Percentiles rank a stretch among this genome's conserved stretches.
These are phyloP conservation scores for Sigmodon hispidus DNA, from an alignment of 2,113 vertebrate genomes.

Conservation along the genomic window DNA sequence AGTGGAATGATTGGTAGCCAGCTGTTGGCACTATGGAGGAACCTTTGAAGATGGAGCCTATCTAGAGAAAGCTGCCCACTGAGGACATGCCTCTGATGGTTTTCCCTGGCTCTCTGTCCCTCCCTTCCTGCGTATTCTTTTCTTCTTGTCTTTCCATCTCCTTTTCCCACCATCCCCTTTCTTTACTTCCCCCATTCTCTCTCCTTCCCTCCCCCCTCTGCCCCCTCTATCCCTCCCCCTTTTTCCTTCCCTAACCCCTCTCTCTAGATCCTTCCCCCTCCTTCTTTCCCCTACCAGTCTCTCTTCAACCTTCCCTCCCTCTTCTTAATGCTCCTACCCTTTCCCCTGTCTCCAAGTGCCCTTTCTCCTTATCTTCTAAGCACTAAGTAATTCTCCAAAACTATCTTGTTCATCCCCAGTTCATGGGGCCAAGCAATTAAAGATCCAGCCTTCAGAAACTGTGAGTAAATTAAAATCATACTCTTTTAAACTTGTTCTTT, in stretches of 20 bases:
- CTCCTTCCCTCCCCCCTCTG: no score
- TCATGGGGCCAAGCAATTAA: no score
- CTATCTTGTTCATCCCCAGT: not conserved
- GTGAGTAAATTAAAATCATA: not conserved
- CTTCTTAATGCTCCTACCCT: not conserved
- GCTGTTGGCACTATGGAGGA: not conserved
- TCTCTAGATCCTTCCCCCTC: not conserved
- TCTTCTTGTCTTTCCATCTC: not conserved
- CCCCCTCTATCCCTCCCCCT: not conserved
- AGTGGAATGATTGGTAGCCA: not conserved
- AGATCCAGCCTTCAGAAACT: not conserved
- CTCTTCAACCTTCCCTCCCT: not conserved
- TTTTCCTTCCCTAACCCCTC: not conserved
- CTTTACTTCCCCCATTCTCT: no score
- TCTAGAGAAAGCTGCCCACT: not conserved
- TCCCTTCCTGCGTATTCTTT: not conserved
- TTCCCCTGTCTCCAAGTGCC: no score
- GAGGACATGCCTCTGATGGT: not conserved
- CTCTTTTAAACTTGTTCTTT: not conserved
- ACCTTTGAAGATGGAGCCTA: not conserved
- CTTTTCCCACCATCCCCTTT: not conserved
- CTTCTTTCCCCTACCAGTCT: no score
- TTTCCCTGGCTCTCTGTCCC: not conserved
- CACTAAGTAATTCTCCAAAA: not conserved
- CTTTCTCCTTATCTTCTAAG: not conserved